A percentile compares a stretch with the other conserved stretches of the same genome.
Evolutionary conservation across 2,888 invertebrate species (phyloP).

Genomic region (Parnassius orleans): DNA sequence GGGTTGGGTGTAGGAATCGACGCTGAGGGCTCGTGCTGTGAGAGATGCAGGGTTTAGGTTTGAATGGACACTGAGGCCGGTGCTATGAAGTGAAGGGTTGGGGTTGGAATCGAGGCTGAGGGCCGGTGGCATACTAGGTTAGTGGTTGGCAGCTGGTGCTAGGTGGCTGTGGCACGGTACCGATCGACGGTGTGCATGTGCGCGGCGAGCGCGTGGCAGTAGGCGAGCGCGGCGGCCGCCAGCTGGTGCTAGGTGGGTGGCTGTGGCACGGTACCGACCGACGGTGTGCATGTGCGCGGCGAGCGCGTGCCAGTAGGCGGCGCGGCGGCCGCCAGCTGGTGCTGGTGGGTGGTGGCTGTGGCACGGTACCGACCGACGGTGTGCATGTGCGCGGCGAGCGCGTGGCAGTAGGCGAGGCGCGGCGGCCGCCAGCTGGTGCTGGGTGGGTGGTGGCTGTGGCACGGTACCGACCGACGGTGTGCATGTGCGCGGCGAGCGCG

Average conservation of each 20-base stretch:
- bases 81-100: no score
- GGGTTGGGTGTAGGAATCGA: no score
- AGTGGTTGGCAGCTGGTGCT: constrained; percentile 98
- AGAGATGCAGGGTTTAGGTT: no score
- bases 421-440: constrained; percentile 97
- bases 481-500: constrained; percentile 89
- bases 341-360: constrained; percentile 83
- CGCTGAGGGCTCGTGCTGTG: no score
- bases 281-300: constrained; percentile 89
- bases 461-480: constrained; percentile 82
- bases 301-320: constrained; percentile 93
- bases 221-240: constrained; percentile 95
- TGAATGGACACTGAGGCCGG: no score
- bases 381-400: constrained; percentile 88
- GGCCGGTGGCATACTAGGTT: no score
- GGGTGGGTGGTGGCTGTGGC: constrained; percentile 79
- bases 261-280: constrained; percentile 51
- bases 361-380: constrained; percentile 80
- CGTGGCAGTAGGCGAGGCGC: constrained; percentile 95
- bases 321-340: constrained; percentile 96
- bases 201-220: constrained; percentile 91
- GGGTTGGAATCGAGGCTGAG: no score
- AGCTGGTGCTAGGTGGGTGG: constrained; percentile 93
- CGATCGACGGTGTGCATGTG: constrained; percentile 88
- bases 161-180: constrained; percentile 78